Percentiles rank a stretch among this genome's conserved stretches.
Conservation (phyloP, 1,140 invertebrate genomes). For the Saxidomus purpurata region DNA sequence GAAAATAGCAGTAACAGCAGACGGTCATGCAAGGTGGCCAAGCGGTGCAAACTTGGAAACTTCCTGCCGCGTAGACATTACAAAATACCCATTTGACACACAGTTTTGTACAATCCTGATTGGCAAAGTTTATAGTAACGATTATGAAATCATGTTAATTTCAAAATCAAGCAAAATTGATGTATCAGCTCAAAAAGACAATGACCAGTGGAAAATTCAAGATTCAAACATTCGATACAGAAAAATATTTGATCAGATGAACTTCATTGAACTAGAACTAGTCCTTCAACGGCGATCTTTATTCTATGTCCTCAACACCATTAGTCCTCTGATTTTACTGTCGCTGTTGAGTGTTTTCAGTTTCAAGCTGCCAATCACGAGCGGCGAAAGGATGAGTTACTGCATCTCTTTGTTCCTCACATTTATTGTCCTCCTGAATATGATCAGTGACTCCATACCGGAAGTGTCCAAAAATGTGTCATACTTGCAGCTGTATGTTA, state of each 20-base stretch:
- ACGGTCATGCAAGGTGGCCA: not conserved
- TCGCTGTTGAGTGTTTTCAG: constrained; percentile 40
- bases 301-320: constrained; percentile 11
- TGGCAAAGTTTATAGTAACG: not conserved
- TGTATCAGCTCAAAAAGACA: not conserved
- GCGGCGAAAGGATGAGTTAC: constrained; percentile 35
- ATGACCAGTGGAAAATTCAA: constrained; percentile 9
- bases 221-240: not conserved
- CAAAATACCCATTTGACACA: constrained; percentile 41
- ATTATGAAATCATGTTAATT: not conserved
- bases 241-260: not conserved
- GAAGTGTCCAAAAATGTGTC: constrained; percentile 19
- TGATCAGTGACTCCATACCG: not conserved
- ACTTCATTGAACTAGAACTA: not conserved
- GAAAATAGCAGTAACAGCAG: not conserved
- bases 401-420: constrained; percentile 18
- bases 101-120: not conserved
- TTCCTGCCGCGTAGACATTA: not conserved
- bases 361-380: constrained; percentile 3
- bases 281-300: not conserved
- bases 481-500: constrained; percentile 31
- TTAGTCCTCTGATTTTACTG: constrained; percentile 14
- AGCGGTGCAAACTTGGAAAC: not conserved
- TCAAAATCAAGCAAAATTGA: not conserved
- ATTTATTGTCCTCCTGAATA: constrained; percentile 27